Percentiles rank a stretch among this genome's conserved stretches.
These are phyloP conservation scores for Coendou prehensilis DNA, from an alignment of 2,797 vertebrate genomes.

Conservation along the genomic window DNA sequence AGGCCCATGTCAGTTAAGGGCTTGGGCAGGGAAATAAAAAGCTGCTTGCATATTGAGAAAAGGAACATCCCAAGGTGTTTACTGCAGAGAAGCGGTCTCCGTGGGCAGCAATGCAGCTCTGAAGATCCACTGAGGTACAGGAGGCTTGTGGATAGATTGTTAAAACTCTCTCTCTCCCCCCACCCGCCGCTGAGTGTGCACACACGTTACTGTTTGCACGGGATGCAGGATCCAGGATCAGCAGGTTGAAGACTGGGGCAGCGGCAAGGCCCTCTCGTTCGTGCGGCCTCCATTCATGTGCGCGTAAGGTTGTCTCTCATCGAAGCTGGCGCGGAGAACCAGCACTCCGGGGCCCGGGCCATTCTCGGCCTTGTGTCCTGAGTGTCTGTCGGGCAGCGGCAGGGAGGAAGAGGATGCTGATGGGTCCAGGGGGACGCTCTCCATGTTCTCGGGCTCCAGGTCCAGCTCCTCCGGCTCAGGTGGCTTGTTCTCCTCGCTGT, in stretches of 20 bases:
- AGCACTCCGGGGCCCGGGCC: slow-evolving; percentile 96
- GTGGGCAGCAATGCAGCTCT: slow-evolving; percentile 91
- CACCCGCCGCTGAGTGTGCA: slow-evolving; percentile 82
- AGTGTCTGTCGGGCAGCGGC: slow-evolving; percentile 94
- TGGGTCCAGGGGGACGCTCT: slow-evolving; percentile 98
- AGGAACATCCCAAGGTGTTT: slow-evolving; percentile 90
- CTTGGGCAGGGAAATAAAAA: slow-evolving; percentile 89
- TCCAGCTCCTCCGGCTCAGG: slow-evolving; percentile 97
- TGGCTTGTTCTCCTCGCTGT: slow-evolving; percentile 99
- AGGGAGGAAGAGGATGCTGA: slow-evolving; percentile 93
- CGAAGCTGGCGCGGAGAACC: slow-evolving; percentile 95
- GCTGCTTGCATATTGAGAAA: slow-evolving; percentile 91
- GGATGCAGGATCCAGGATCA: slow-evolving; percentile 90
- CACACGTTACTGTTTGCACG: slow-evolving; percentile 67
- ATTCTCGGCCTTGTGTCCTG: slow-evolving; percentile 93
- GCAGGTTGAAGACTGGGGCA: slow-evolving; percentile 99
- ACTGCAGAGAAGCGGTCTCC: slow-evolving; percentile 91
- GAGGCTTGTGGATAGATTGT: slow-evolving; percentile 90
- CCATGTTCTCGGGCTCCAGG: slow-evolving; percentile 97
- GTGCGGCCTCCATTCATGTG: slow-evolving; percentile 99
- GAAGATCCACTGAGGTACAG: slow-evolving; percentile 94
- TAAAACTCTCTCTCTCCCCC: slow-evolving; percentile 82
- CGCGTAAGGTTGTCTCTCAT: slow-evolving; percentile 97
- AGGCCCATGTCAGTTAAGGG: slow-evolving; percentile 89
- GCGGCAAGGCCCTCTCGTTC: slow-evolving; percentile 95